Percentiles rank a stretch among this genome's conserved stretches.
Conservation (phyloP, 2,888 invertebrate species). For the Chirona hameri region DNA sequence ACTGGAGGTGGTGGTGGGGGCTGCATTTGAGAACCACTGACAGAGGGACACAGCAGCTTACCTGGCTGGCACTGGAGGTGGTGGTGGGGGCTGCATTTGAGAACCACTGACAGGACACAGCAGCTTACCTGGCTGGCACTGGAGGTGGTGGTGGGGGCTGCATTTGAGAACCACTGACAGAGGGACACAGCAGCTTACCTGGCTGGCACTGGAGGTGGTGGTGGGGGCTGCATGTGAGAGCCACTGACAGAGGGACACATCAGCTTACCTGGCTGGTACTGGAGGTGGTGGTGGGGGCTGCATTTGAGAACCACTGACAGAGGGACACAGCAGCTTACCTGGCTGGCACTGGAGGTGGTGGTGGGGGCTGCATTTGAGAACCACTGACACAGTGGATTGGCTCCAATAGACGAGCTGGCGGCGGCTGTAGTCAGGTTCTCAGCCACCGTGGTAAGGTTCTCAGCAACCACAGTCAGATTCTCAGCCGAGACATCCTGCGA, state of each 20-base stretch:
- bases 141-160: too few species aligned
- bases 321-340: background rate
- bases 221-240: too few species aligned
- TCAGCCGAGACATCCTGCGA: background rate
- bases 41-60: background rate
- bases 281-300: background rate
- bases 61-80: conserved; percentile 5
- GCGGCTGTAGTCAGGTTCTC: background rate
- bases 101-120: background rate
- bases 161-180: background rate
- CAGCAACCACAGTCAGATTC: background rate
- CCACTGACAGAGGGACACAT: too few species aligned
- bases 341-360: conserved; percentile 6
- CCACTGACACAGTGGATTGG: background rate
- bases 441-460: background rate
- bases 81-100: background rate
- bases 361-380: background rate
- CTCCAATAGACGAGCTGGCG: background rate
- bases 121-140: too few species aligned
- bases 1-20: background rate
- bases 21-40: too few species aligned
- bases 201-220: too few species aligned
- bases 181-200: too few species aligned
- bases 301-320: too few species aligned
- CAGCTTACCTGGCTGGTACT: background rate